Base-by-base conservation (phyloP, 2,797 vertebrate species). In the Echeneis naucrates region DNA sequence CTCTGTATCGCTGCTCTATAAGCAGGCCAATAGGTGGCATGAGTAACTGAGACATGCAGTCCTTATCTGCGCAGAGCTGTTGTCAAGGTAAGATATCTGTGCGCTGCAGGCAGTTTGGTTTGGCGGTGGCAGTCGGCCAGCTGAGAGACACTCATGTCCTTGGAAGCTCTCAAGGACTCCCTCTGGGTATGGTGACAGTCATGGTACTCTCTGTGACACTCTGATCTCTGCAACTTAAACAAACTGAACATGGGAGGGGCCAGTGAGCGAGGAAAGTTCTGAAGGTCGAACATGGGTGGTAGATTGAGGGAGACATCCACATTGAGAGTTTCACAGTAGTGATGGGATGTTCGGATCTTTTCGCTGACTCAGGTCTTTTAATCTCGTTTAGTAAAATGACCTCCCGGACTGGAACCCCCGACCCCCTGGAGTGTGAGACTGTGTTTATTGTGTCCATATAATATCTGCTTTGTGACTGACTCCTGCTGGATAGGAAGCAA, bases 71-170 rank as follows among this genome's bases (percentile, higher is more conserved):
- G 64, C 61, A 68, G 65, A 86, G 88, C 84, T 70, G 67, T 45
- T 72, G 58, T 61, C 30, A 23, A 51, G 26, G 12, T 0, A 26
- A 75, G 79, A 68, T 75, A 73, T 84, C 78, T 63, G 50, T n/a
- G 26, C 30, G 33, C 75, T 74, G 60, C 67, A 40, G 87, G 87
- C 79, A 57, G 84, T 75, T 70, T 58, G 56, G 37, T 84, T 75
- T 63, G 78, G 71, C 77, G 67, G 72, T 63, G 16, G 85, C 83
- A 92, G 89, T 91, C 90, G 90, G 65, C 64, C 77, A 48, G 92
- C 89, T 90, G 92, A 91, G 82, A 88, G 79, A 86, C 80, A 81
- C 61, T 64, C 3, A 26, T 37, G 87, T 87, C 91, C 88, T 89
- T 90, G 80, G 68, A 85, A 89, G 83, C 75, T 83, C 68, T 84